Conservation (phyloP, 2,888 invertebrate species). For the Cerastoderma edule region DNA sequence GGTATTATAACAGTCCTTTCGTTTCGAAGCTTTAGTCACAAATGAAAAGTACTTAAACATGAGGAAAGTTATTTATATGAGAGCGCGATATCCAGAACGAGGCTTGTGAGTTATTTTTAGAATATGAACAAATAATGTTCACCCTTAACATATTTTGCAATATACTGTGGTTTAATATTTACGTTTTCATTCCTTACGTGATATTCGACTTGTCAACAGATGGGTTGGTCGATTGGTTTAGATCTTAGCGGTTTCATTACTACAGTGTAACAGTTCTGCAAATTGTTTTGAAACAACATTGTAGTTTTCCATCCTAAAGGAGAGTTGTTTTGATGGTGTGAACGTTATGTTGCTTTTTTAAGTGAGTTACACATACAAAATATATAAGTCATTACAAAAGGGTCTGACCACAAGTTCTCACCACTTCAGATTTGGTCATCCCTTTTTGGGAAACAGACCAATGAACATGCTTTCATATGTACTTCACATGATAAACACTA, state of each 20-base stretch:
- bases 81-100: neutral
- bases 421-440: neutral
- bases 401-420: neutral
- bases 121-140: slow-evolving; percentile 8
- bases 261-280: too few species aligned
- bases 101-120: neutral
- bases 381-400: neutral
- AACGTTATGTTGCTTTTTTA: neutral
- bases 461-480: too few species aligned
- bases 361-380: neutral
- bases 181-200: too few species aligned
- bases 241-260: too few species aligned
- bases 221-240: too few species aligned
- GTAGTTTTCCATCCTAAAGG: neutral
- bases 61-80: neutral
- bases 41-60: slow-evolving; percentile 11
- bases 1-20: neutral
- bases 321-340: neutral
- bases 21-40: slow-evolving; percentile 1
- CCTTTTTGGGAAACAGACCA: slow-evolving; percentile 1
- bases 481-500: neutral
- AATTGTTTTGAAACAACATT: too few species aligned
- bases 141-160: neutral
- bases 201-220: too few species aligned
- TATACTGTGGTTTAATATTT: neutral